These are phyloP conservation scores for Rhopilema esculentum DNA, from an alignment of 30 jellyfish, hydroid and myxozoan species.

Conservation along the genomic window DNA sequence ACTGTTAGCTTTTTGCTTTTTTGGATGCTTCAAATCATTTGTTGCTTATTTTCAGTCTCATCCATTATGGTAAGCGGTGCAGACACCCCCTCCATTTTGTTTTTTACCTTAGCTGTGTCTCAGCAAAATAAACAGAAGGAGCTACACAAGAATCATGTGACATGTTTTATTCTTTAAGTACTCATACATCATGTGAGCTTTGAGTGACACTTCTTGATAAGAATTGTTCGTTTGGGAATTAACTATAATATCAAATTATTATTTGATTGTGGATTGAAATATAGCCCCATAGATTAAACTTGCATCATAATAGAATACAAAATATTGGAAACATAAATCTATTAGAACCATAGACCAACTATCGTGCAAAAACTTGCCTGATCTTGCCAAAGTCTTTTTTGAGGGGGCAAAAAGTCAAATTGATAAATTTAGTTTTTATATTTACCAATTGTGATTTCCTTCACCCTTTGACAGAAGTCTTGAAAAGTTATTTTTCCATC, in stretches of 20 bases:
- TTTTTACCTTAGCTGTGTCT: too few species aligned
- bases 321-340: not conserved
- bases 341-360: not conserved
- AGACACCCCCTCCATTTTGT: too few species aligned
- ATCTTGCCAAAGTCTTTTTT: too few species aligned
- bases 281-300: not conserved
- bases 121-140: too few species aligned
- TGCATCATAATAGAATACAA: not conserved
- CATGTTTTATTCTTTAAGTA: not conserved
- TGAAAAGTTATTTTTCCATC: constrained; percentile 82
- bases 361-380: not conserved
- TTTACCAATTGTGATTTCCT: constrained; percentile 55
- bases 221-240: not conserved
- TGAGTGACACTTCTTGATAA: not conserved
- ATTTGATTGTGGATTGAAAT: not conserved
- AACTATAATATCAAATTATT: too few species aligned
- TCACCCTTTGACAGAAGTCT: constrained; percentile 74
- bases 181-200: not conserved
- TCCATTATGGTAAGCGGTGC: too few species aligned
- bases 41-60: too few species aligned
- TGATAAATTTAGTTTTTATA: too few species aligned
- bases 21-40: too few species aligned
- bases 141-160: too few species aligned
- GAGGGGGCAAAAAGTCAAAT: too few species aligned
- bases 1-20: too few species aligned